Percentiles rank a stretch among this genome's conserved stretches.
These are phyloP conservation scores for Idaea biselata DNA, from an alignment of 2,888 invertebrate species.

Conservation along the genomic window DNA sequence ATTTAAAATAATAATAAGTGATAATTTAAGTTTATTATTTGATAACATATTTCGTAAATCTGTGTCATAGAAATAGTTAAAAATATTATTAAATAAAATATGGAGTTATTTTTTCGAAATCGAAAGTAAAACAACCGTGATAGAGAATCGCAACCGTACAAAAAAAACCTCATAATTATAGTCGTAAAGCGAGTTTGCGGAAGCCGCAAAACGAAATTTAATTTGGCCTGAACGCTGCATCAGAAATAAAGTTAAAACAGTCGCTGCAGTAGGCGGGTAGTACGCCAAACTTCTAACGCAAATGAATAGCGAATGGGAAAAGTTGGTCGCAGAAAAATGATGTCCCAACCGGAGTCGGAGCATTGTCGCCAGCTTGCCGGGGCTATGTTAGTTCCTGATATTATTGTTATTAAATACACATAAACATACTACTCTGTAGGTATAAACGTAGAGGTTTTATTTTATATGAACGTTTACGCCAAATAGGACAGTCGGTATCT, in stretches of 20 bases:
- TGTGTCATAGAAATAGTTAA: background rate
- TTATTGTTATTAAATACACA: constrained; percentile 52
- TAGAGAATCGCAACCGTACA: constrained; percentile 59
- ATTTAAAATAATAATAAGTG: too few species aligned
- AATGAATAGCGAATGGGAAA: constrained; percentile 81
- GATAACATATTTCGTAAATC: background rate
- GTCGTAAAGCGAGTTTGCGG: constrained; percentile 74
- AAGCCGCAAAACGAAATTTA: constrained; percentile 80
- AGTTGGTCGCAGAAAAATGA: constrained; percentile 78
- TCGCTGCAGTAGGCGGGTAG: constrained; percentile 73
- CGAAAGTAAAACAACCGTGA: constrained; percentile 39
- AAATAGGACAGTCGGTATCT: background rate
- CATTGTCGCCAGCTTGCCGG: constrained; percentile 56
- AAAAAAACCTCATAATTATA: constrained; percentile 70
- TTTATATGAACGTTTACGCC: constrained; percentile 6
- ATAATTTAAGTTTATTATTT: too few species aligned
- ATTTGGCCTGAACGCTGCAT: constrained; percentile 81
- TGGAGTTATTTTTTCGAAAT: background rate
- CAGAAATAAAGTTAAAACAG: constrained; percentile 81
- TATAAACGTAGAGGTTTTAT: background rate
- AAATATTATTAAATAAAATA: background rate
- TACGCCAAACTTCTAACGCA: constrained; percentile 78
- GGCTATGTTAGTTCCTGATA: constrained; percentile 58
- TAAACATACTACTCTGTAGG: constrained; percentile 30
- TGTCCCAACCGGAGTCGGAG: constrained; percentile 65